phyloP scores from a whole-genome alignment of 2,113 vertebrate genomes.

The Odobenus rosmarus region DNA sequence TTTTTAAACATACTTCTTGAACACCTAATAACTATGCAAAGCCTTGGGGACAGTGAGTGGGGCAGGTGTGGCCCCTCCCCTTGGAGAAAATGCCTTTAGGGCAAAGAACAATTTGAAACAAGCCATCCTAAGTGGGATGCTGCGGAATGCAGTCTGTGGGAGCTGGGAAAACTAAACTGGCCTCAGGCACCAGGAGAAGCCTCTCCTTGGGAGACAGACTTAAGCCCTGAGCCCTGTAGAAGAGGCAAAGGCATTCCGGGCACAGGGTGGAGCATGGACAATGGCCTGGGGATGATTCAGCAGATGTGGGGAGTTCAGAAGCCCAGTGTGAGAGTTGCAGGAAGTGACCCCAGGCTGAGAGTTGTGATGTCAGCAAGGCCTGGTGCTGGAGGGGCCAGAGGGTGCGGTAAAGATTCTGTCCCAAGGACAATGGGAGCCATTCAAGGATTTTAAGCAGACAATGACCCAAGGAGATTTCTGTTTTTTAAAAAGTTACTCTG shows the following conservation, averaged over 20 bases:
- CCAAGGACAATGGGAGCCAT: background rate
- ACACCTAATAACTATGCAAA: background rate
- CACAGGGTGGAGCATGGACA: rapidly evolving
- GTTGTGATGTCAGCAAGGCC: background rate
- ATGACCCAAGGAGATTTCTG: background rate
- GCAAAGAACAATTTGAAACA: background rate
- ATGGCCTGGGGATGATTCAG: background rate
- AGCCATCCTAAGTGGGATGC: background rate
- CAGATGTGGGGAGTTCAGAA: background rate
- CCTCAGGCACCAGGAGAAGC: rapidly evolving
- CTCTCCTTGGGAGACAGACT: background rate
- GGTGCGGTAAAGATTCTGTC: background rate
- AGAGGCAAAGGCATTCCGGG: background rate
- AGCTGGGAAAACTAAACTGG: background rate
- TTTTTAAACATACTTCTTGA: background rate
- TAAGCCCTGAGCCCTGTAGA: background rate
- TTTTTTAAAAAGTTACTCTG: background rate
- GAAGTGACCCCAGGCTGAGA: background rate
- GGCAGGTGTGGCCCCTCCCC: background rate
- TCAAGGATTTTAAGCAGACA: background rate
- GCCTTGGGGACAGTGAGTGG: background rate
- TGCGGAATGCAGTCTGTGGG: background rate
- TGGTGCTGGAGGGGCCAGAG: background rate
- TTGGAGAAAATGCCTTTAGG: background rate
- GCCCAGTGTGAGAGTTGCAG: background rate